Conservation (phyloP, 2,888 invertebrate genomes). For the Pyrrhopygopsis socrates region DNA sequence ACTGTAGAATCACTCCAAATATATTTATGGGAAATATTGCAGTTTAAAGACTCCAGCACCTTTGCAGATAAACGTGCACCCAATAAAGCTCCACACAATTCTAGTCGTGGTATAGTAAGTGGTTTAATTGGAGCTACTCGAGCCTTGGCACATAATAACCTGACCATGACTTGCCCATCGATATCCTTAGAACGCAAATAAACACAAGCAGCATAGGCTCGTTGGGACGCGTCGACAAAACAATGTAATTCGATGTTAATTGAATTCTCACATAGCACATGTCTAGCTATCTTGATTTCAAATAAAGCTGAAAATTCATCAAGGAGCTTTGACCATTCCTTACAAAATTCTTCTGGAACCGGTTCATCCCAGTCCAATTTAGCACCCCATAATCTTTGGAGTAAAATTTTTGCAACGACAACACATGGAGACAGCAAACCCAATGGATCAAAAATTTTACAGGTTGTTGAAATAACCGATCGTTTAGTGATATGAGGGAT, state of each 20-base stretch:
- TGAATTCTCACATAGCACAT: constrained; percentile 3
- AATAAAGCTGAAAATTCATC: neutral
- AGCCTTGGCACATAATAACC: constrained; percentile 12
- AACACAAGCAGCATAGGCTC: constrained; percentile 35
- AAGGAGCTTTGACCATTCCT: constrained; percentile 3
- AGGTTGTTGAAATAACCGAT: constrained; percentile 8
- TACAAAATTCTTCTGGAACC: constrained; percentile 9
- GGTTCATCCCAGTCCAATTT: constrained; percentile 41
- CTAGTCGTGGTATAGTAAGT: constrained; percentile 9
- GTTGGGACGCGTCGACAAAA: constrained; percentile 65
- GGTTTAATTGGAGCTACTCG: constrained; percentile 25
- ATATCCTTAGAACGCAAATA: constrained; percentile 17
- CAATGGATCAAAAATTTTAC: constrained; percentile 21
- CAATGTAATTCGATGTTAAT: constrained; percentile 32
- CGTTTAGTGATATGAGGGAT: constrained; percentile 1
- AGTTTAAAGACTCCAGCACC: neutral
- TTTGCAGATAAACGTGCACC: constrained; percentile 14
- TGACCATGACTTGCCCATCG: neutral
- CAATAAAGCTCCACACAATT: constrained; percentile 4
- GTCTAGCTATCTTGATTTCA: neutral
- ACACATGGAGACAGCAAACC: constrained; percentile 24
- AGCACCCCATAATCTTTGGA: constrained; percentile 4
- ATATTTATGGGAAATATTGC: neutral
- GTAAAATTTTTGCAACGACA: constrained; percentile 19
- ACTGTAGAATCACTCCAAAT: constrained; percentile 36